Evolutionary conservation across 2,113 vertebrate species (phyloP).

Genomic region (Thermophis baileyi): DNA sequence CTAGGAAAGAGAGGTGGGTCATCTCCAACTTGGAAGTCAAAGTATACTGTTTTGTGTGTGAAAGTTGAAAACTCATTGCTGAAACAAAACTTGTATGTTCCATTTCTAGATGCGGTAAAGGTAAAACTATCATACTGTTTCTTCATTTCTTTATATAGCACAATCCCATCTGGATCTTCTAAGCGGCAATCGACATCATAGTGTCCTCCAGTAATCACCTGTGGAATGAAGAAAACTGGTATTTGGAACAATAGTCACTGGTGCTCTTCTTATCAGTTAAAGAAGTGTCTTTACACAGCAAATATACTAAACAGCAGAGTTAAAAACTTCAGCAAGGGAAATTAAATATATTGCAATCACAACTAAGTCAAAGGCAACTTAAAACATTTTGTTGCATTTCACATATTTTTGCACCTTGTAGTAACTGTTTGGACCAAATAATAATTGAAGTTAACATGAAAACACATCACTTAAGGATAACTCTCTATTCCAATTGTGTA

Average conservation of each 20-base stretch:
- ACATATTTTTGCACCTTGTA: not conserved
- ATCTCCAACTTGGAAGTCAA: slow-evolving; percentile 97
- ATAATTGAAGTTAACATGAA: not conserved
- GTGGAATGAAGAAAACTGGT: slow-evolving; percentile 4
- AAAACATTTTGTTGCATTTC: not conserved
- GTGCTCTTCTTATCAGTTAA: not conserved
- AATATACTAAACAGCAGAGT: not conserved
- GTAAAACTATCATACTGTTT: slow-evolving; percentile 98
- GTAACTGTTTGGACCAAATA: not conserved
- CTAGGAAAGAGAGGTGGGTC: slow-evolving; percentile 96
- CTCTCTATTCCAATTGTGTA: not conserved
- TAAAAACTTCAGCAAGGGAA: not conserved
- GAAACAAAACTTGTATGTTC: slow-evolving; percentile 97
- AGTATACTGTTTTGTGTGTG: slow-evolving; percentile 98
- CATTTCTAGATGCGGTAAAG: slow-evolving; percentile 88
- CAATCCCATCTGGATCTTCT: slow-evolving; percentile 86
- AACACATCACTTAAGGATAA: not conserved
- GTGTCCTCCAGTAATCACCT: slow-evolving; percentile 98
- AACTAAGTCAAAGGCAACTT: not conserved
- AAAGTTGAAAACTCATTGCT: slow-evolving; percentile 99
- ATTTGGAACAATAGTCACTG: not conserved
- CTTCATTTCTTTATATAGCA: slow-evolving; percentile 97
- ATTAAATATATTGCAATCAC: not conserved
- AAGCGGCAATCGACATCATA: slow-evolving; percentile 96
- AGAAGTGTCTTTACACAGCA: not conserved